These are phyloP conservation scores for Perodicticus potto DNA, from an alignment of 2,797 vertebrate species.

Conservation along the genomic window DNA sequence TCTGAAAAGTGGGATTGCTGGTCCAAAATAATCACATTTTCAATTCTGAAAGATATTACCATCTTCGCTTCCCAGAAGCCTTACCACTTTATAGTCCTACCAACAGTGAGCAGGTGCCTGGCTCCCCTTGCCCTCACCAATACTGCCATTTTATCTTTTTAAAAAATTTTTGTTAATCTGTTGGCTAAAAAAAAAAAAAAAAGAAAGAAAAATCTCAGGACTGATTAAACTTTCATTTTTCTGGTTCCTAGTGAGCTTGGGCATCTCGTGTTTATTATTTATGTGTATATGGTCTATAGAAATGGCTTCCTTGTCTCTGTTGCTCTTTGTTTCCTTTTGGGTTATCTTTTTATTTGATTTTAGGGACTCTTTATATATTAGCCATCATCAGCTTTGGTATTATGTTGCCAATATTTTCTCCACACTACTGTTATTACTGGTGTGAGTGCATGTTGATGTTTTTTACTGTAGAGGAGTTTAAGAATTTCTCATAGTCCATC, in stretches of 20 bases:
- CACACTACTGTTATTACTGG: background rate
- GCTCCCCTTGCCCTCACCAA: background rate
- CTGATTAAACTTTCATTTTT: background rate
- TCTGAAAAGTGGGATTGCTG: background rate
- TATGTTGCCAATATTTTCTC: slow-evolving; percentile 9
- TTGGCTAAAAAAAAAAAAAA: background rate
- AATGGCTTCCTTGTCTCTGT: background rate
- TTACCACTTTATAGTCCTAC: background rate
- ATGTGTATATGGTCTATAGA: background rate
- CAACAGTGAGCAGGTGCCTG: background rate
- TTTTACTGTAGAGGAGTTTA: slow-evolving; percentile 13
- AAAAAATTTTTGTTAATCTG: background rate
- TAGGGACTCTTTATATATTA: slow-evolving; percentile 9
- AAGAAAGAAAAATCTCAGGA: background rate
- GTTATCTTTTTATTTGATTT: slow-evolving; percentile 18
- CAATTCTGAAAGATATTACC: background rate
- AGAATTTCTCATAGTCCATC: background rate
- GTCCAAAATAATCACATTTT: background rate
- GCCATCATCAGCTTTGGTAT: background rate
- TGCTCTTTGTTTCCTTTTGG: background rate
- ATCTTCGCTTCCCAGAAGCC: background rate
- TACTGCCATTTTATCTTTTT: background rate
- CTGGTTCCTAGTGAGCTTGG: background rate
- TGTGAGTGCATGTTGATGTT: background rate
- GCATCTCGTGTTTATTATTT: background rate